Base-by-base conservation (phyloP, 1,140 invertebrate genomes). In the Leptopilina clavipes region DNA sequence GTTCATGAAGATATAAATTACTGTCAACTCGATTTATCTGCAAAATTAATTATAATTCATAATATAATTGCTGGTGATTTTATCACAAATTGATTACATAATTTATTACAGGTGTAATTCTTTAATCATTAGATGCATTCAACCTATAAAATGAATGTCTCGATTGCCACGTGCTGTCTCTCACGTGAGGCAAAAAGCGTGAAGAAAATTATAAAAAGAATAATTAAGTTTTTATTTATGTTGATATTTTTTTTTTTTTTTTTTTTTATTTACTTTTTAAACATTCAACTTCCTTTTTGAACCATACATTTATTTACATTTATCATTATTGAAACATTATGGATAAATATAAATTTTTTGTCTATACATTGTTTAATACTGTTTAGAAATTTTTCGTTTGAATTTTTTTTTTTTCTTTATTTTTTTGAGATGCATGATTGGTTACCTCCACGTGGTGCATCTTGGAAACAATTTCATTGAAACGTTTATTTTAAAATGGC, bases 131-230 rank as follows among this genome's bases (percentile, higher is more conserved):
- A 52, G 48, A n/a, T 17, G 48, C 48, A 52, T 52, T 52, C 48
- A 52, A 17, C 48, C 48, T n/a, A 52, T 52, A 52, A 52, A 52
- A 17, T 52, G 48, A 52, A 8, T 52, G 48, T 52, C 48, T 52
- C 48, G 48, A 52, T 17, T 3, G 48, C 48, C 48, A 52, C 48
- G 48, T 52, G 48, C 48, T 52, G 48, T 52, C 48, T 52, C 48
- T 52, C 48, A 52, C n/a, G 17, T 52, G 48, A 52, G 14, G 48
- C 48, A 52, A 52, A 52, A 52, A 52, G 48, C 48, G 48, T 52
- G 48, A 52, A n/a, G 14, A 52, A 52, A 31, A 52, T 52, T 52
- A 52, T n/a, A 52, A 52, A 52, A 52, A 52, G 48, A 52, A 52
- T 52, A 52, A 52, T 52, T 52, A 52, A 8, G n/a, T 7, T 8